These are phyloP conservation scores for Turnix velox DNA, from an alignment of 2,113 vertebrate genomes.

Conservation along the genomic window DNA sequence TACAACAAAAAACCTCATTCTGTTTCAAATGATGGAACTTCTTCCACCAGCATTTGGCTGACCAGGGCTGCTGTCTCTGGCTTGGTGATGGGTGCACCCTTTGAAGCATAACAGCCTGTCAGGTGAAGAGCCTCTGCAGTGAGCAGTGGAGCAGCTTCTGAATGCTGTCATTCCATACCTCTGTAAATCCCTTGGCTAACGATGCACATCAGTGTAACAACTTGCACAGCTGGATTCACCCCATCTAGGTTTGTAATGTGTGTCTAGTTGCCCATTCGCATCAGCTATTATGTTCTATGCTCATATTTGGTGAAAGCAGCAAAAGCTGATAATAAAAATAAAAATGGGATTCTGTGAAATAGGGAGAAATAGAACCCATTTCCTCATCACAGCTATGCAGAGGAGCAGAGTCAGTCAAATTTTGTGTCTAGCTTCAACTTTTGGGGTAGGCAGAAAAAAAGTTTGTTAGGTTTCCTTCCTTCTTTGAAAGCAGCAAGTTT, in stretches of 20 bases:
- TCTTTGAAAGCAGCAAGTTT: not conserved
- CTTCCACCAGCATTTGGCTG: not conserved
- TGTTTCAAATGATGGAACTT: not conserved
- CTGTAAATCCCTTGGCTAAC: not conserved
- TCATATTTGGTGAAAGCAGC: not conserved
- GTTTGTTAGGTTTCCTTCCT: not conserved
- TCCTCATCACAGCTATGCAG: not conserved
- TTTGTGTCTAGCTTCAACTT: not conserved
- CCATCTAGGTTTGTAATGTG: not conserved
- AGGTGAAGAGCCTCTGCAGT: not conserved
- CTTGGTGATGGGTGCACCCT: not conserved
- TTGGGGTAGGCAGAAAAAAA: fast-evolving
- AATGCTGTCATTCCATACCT: not conserved
- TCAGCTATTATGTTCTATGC: not conserved
- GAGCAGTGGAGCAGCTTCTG: not conserved
- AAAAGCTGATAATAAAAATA: not conserved
- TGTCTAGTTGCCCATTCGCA: not conserved
- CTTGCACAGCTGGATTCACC: not conserved
- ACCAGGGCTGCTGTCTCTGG: not conserved
- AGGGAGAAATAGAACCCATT: not conserved
- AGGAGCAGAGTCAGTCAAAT: not conserved
- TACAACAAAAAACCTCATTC: not conserved
- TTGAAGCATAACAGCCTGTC: not conserved
- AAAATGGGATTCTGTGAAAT: not conserved
- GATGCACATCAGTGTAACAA: not conserved